phyloP scores from a whole-genome alignment of 2,888 invertebrate species.

The Labia minor region DNA sequence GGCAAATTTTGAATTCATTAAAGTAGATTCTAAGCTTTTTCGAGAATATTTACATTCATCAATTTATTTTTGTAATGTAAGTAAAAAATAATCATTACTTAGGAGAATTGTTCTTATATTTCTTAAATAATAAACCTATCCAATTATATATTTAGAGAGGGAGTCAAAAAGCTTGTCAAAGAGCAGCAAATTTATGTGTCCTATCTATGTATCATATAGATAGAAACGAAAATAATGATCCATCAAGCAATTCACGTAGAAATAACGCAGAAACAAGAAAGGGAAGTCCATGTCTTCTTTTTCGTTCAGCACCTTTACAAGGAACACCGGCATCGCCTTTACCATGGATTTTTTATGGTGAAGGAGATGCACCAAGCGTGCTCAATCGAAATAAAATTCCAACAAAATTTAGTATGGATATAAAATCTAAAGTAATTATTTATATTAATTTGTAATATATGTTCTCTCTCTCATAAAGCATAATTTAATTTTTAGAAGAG shows the following conservation, averaged over 20 bases:
- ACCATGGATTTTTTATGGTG: constrained; percentile 40
- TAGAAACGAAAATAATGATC: background rate
- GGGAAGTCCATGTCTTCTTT: constrained; percentile 38
- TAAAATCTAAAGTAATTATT: constrained; percentile 35
- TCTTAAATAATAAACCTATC: too few species aligned
- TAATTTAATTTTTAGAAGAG: constrained; percentile 36
- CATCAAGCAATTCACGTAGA: constrained; percentile 2
- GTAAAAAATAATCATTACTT: constrained; percentile 20
- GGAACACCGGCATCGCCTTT: constrained; percentile 28
- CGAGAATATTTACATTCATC: constrained; percentile 35
- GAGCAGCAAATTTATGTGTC: constrained; percentile 26
- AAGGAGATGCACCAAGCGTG: constrained; percentile 38
- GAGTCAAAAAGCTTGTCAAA: constrained; percentile 6
- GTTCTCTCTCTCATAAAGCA: too few species aligned
- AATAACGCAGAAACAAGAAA: constrained; percentile 26
- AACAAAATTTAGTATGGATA: constrained; percentile 37
- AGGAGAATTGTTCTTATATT: too few species aligned
- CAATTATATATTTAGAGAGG: too few species aligned
- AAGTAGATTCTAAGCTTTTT: constrained; percentile 36
- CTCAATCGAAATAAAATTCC: constrained; percentile 38
- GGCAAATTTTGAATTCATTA: constrained; percentile 26
- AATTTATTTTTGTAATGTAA: constrained; percentile 39
- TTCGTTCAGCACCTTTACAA: constrained; percentile 31
- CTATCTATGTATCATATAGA: background rate
- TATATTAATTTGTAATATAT: too few species aligned